Conservation (phyloP, 2,888 invertebrate species). For the Platypus cylindrus region DNA sequence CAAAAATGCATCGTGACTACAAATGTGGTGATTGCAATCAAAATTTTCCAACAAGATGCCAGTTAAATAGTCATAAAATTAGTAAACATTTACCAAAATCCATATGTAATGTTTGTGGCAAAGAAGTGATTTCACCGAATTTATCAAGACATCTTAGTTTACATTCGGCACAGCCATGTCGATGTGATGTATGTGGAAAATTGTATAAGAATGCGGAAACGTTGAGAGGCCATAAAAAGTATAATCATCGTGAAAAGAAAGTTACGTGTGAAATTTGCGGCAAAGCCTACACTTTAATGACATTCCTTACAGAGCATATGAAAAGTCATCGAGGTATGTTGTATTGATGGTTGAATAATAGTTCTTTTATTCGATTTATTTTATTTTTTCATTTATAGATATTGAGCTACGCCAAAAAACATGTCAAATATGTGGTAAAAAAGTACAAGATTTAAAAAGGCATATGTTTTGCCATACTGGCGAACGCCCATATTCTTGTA, state of each 20-base stretch:
- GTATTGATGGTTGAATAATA: not conserved
- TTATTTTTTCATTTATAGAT: conserved; percentile 18
- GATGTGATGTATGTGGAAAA: conserved; percentile 24
- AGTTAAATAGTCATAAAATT: conserved; percentile 19
- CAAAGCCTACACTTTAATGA: conserved; percentile 24
- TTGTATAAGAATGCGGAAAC: conserved; percentile 27
- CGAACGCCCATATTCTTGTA: conserved; percentile 23
- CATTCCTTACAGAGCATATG: conserved; percentile 24
- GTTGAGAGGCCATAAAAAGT: conserved; percentile 23
- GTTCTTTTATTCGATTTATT: too few relatives aligned
- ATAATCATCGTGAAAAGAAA: conserved; percentile 22
- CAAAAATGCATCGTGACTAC: too few relatives aligned
- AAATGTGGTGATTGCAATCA: conserved; percentile 22
- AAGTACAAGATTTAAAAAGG: conserved; percentile 23
- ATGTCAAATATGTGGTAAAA: conserved; percentile 26
- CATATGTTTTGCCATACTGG: conserved; percentile 27
- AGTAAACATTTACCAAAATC: conserved; percentile 21
- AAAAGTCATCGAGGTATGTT: conserved; percentile 22
- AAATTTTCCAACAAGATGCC: conserved; percentile 18
- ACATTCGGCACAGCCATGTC: conserved; percentile 23
- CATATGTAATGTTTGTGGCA: conserved; percentile 28
- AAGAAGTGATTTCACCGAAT: conserved; percentile 19
- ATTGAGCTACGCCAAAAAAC: conserved; percentile 23
- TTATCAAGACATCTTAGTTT: conserved; percentile 18
- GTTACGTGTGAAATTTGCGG: conserved; percentile 27